These are phyloP conservation scores for Danionella cerebrum DNA, from an alignment of 2,113 vertebrate species.

Conservation along the genomic window DNA sequence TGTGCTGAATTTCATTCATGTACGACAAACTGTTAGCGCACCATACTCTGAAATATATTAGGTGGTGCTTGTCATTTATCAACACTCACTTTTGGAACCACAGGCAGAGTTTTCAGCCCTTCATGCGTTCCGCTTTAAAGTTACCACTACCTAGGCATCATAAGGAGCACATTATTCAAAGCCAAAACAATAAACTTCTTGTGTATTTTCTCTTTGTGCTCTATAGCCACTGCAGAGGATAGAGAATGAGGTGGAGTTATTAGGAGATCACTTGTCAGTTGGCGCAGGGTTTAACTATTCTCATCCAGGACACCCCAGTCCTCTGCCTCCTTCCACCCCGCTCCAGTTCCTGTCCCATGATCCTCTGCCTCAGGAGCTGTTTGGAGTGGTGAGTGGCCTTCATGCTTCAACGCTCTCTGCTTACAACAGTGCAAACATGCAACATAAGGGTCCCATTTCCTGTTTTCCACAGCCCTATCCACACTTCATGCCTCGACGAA, in stretches of 20 bases:
- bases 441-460: not conserved
- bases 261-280: constrained; percentile 90
- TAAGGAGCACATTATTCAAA: too few species aligned
- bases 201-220: too few species aligned
- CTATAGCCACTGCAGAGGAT: constrained; percentile 90
- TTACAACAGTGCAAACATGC: not conserved
- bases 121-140: too few species aligned
- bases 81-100: too few species aligned
- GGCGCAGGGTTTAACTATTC: constrained; percentile 83
- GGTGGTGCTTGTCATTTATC: too few species aligned
- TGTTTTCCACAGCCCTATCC: constrained; percentile 74
- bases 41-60: too few species aligned
- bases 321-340: constrained; percentile 83
- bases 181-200: too few species aligned
- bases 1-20: too few species aligned
- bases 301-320: constrained; percentile 78
- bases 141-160: too few species aligned
- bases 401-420: not conserved
- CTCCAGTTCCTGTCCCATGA: constrained; percentile 93
- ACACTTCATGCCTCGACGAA: constrained; percentile 89
- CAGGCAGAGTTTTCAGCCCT: too few species aligned
- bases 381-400: constrained; percentile 79
- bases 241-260: constrained; percentile 92
- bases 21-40: too few species aligned
- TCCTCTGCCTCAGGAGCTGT: constrained; percentile 88